Percentiles rank a stretch among this genome's conserved stretches.
phyloP scores from a whole-genome alignment of 2,888 invertebrate genomes.

The Lithophane socia region DNA sequence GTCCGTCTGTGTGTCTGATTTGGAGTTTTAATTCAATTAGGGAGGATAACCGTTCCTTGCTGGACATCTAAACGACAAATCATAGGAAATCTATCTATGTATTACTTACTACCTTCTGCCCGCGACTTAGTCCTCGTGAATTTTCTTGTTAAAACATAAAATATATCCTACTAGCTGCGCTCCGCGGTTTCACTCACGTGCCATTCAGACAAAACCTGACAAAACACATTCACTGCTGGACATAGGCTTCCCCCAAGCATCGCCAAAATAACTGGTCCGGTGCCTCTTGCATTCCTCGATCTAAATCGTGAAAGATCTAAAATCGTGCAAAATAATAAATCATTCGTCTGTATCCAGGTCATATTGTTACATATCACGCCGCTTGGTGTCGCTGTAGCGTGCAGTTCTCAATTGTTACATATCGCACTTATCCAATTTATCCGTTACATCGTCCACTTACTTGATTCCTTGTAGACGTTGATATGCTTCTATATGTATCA shows the following conservation, averaged over 20 bases:
- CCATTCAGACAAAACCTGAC: neutral
- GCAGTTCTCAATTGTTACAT: conserved; percentile 45
- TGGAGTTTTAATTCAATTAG: neutral
- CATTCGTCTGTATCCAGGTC: neutral
- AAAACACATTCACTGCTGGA: neutral
- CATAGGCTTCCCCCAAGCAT: neutral
- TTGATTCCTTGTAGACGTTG: conserved; percentile 32
- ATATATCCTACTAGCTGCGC: too few relatives aligned
- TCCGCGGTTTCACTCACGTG: too few relatives aligned
- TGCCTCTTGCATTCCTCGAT: neutral
- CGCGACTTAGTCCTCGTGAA: too few relatives aligned
- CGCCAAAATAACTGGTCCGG: neutral
- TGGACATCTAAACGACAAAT: neutral
- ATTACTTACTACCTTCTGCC: too few relatives aligned
- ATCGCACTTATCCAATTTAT: conserved; percentile 62
- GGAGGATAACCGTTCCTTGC: neutral
- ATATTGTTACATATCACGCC: conserved; percentile 21
- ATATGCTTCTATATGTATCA: conserved; percentile 31
- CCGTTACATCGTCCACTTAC: conserved; percentile 23
- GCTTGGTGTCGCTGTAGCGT: conserved; percentile 14
- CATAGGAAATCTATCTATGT: neutral
- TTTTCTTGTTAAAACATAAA: too few relatives aligned
- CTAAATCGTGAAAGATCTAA: neutral
- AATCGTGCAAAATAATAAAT: neutral
- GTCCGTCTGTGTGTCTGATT: neutral